Conservation (phyloP, 1,140 invertebrate genomes). For the Lutraria rhynchaena region DNA sequence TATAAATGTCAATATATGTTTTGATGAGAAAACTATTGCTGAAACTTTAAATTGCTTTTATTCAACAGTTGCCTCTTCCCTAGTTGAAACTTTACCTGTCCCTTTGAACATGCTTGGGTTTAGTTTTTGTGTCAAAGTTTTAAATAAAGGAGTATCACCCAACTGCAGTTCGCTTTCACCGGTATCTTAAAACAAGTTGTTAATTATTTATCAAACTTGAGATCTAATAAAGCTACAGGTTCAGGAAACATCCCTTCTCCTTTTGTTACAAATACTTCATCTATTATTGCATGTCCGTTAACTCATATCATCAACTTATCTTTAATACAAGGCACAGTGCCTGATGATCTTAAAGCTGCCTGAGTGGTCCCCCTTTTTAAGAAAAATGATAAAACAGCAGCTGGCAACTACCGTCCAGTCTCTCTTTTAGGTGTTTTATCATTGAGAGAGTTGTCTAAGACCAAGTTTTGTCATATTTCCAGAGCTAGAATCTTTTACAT, state of each 20-base stretch:
- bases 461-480: constrained; percentile 21
- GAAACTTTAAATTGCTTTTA: too few relatives aligned
- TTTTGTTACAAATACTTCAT: constrained; percentile 10
- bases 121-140: constrained; percentile 5
- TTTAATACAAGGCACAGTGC: constrained; percentile 30
- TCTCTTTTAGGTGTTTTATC: constrained; percentile 46
- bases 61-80: neutral
- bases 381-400: constrained; percentile 24
- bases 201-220: constrained; percentile 13
- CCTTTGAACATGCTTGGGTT: constrained; percentile 16
- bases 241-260: constrained; percentile 19
- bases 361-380: constrained; percentile 15
- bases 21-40: too few relatives aligned
- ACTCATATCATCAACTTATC: too few relatives aligned
- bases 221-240: constrained; percentile 32
- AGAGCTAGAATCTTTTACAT: constrained; percentile 17
- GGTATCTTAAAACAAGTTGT: neutral
- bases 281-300: constrained; percentile 3
- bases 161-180: constrained; percentile 17
- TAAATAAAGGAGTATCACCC: constrained; percentile 15
- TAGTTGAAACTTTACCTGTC: constrained; percentile 11
- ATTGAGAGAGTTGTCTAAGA: constrained; percentile 36
- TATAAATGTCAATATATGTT: too few relatives aligned
- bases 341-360: constrained; percentile 31
- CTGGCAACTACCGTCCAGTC: constrained; percentile 43